phyloP scores from a whole-genome alignment of 2,888 invertebrate species.

The Conops quadrifasciatus region DNA sequence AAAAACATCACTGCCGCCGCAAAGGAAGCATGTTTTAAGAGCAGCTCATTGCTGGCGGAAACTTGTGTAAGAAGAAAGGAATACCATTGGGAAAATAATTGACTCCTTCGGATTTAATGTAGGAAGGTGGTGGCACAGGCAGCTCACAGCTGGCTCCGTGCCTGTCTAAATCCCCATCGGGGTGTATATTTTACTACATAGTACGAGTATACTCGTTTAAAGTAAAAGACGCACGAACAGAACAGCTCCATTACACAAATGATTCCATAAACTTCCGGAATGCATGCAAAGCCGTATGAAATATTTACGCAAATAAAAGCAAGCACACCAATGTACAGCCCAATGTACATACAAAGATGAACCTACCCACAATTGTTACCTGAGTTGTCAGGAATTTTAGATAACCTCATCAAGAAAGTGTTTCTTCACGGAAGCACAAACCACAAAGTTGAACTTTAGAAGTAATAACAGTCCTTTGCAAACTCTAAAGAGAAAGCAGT shows the following conservation, averaged over 20 bases:
- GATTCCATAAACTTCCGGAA: neutral
- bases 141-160: constrained; percentile 29
- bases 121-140: neutral
- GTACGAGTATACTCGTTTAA: too few relatives aligned
- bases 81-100: constrained; percentile 59
- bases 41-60: constrained; percentile 58
- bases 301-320: too few relatives aligned
- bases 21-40: constrained; percentile 60
- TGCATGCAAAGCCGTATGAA: too few relatives aligned
- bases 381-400: neutral
- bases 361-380: neutral
- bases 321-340: too few relatives aligned
- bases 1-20: neutral
- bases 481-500: neutral
- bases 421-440: neutral
- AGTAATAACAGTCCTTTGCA: neutral
- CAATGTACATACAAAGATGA: too few relatives aligned
- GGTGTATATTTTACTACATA: too few relatives aligned
- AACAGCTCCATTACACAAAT: neutral
- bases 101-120: constrained; percentile 53
- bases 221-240: neutral
- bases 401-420: neutral
- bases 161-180: neutral
- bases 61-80: constrained; percentile 51
- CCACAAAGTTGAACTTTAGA: neutral